Percentiles rank a stretch among this genome's conserved stretches.
These are phyloP conservation scores for Notechis scutatus DNA, from an alignment of 2,113 vertebrate genomes.

Conservation along the genomic window DNA sequence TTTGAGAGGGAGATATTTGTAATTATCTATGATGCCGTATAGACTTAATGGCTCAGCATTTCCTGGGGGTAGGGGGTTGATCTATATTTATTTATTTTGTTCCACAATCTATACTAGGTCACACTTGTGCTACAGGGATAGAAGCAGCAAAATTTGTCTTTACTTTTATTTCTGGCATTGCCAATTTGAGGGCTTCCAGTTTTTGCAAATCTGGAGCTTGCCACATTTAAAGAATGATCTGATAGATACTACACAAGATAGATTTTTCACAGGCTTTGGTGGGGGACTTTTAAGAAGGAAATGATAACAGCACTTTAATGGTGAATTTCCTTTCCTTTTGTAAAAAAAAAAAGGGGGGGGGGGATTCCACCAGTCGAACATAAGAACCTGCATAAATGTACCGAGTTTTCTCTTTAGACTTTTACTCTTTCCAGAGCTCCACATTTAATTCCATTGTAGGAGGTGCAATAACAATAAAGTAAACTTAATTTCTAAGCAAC, in stretches of 20 bases:
- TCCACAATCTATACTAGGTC: neutral
- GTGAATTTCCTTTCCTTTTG: neutral
- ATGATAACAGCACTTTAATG: neutral
- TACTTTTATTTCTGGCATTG: neutral
- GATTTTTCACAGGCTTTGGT: neutral
- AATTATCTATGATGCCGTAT: slow-evolving; percentile 66
- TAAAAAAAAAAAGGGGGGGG: neutral
- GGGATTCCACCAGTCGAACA: neutral
- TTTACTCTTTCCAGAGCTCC: neutral
- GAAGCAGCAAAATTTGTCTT: neutral
- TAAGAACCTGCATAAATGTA: neutral
- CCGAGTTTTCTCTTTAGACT: neutral
- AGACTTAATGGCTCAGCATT: slow-evolving; percentile 54
- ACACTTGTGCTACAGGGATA: neutral
- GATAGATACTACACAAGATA: neutral
- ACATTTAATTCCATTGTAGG: too few relatives aligned
- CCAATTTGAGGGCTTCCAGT: neutral
- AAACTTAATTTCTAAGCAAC: neutral
- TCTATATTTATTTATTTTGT: slow-evolving; percentile 28
- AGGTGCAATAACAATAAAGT: too few relatives aligned
- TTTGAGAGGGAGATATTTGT: slow-evolving; percentile 67
- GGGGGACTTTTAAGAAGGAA: neutral
- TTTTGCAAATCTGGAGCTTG: neutral
- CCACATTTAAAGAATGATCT: neutral
- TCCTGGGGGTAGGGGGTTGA: slow-evolving; percentile 22